A percentile compares a stretch with the other conserved stretches of the same genome.
Evolutionary conservation across 2,113 vertebrate species (phyloP).

Genomic region (Pao palembangensis): DNA sequence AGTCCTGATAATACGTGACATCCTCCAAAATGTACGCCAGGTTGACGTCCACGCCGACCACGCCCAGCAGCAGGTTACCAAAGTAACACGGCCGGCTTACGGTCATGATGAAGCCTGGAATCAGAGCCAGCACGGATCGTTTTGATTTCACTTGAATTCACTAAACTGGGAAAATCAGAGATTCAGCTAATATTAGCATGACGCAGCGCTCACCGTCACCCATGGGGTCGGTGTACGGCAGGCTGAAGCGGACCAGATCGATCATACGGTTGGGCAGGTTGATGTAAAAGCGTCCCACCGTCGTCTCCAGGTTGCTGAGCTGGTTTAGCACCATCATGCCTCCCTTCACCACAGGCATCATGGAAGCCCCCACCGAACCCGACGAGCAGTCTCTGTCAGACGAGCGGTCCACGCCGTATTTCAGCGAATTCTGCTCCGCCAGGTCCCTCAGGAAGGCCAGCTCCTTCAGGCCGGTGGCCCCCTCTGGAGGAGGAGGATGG

Average conservation of each 20-base stretch:
- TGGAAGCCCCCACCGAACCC: constrained; percentile 18
- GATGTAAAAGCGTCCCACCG: constrained; percentile 94
- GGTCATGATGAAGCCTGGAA: constrained; percentile 94
- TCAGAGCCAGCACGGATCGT: neutral
- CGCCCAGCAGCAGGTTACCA: constrained; percentile 93
- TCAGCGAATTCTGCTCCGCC: constrained; percentile 91
- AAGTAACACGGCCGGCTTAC: constrained; percentile 98
- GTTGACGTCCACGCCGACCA: constrained; percentile 96
- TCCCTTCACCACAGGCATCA: constrained; percentile 87
- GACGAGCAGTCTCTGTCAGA: constrained; percentile 46
- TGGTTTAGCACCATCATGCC: constrained; percentile 99
- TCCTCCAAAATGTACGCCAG: constrained; percentile 97
- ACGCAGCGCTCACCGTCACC: constrained; percentile 84
- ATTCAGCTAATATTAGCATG: no score
- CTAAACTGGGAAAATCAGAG: no score
- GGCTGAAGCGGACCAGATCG: constrained; percentile 90
- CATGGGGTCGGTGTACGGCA: constrained; percentile 94
- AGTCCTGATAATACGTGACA: constrained; percentile 98
- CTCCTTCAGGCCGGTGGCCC: constrained; percentile 93
- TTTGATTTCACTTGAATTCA: neutral
- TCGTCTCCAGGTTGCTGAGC: constrained; percentile 96
- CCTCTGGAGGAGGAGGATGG: constrained; percentile 71
- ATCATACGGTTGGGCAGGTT: constrained; percentile 98
- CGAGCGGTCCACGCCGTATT: constrained; percentile 85
- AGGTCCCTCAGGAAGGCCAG: constrained; percentile 94